Base-by-base conservation (phyloP, 1,140 invertebrate species). In the Tyrophagus putrescentiae region DNA sequence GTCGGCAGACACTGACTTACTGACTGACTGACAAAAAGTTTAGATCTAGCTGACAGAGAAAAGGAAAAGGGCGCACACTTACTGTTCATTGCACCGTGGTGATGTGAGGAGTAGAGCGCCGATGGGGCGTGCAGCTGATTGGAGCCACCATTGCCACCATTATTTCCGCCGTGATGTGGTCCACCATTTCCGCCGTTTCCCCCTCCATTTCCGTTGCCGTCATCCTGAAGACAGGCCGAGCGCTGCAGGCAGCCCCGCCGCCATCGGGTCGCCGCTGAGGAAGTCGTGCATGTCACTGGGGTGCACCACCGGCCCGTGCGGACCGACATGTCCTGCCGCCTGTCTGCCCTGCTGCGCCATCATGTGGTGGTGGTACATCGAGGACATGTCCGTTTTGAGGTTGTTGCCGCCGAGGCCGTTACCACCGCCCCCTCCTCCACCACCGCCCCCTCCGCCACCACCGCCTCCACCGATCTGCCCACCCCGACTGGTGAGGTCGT, bases 111-210 rank as follows among this genome's bases (percentile, higher is more conserved):
- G 61, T 78, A 79, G n/a, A 76, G 67, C 70, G 18, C 75, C 69
- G 67, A 72, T 64, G 68, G 60, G 62, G 71, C 71, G 13, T 70
- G 69, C n/a, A 71, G 70, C 67, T 73, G 73, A 66, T 74, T 75
- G 65, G 31, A 31, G 25, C 41, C 41, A 42, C 25, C 25, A 74
- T 75, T 75, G 65, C 52, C 52, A 42, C 41, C 41, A 42, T 42
- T 42, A 74, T 75, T 65, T 73, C 73, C 5, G 70, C 70, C 45
- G n/a, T 73, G 73, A 66, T 74, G n/a, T n/a, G n/a, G n/a, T n/a
- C n/a, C n/a, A n/a, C n/a, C n/a, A n/a, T n/a, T 75, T 65, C 52
- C 52, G 25, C 41, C 41, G 25, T 42, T 42, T 74, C 75, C 65
- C 73, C 73, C 5, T 70, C 70, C 45, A n/a, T n/a, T n/a, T n/a